Evolutionary conservation across 2,888 invertebrate species (phyloP), one percentile per base, ranked within the genome.

Genomic region (Aspidiotus rigidus): DNA sequence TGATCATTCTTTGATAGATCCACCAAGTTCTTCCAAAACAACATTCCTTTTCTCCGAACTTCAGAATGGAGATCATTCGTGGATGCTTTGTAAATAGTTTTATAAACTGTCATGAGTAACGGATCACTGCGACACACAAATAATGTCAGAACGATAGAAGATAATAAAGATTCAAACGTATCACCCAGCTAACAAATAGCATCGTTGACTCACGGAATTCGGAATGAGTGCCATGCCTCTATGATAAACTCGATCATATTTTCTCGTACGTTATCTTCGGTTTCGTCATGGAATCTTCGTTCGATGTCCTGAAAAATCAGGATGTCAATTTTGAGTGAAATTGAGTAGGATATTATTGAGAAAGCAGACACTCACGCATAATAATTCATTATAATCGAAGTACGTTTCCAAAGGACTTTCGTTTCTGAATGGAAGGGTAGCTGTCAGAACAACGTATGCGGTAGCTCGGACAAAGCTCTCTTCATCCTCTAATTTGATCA

Each of bases 391-490:
- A 59, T 28, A 59, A 59, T 59, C 59, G 28, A 28, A 10, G 17
- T 10, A 56, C 10, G 17, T 11, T 59, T 59, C 49, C 49, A 11
- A 49, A 13, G n/a, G n/a, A 49, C n/a, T 7, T 11, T 6, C 39
- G 39, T 28, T 28, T 10, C 17, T 10, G 13, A 39, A 59, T 7
- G 59, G 6, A 59, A 59, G 10, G 7, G 11, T 39, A 1, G 59
- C 13, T 7, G 9, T 9, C 6, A 59, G 39, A 39, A 59, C 59
- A 7, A 13, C 7, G 13, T 59, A 59, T 2, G 59, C 59, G 39
- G 59, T 11, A 17, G 59, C 59, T 39, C 59, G 59, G 13, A 59
- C 59, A 28, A 28, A 59, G 13, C 59, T 59, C 7, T 59, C 59
- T 11, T 59, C 39, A 13, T 59, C 59, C 13, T 13, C 13, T 10